Base-by-base conservation (phyloP, 2,113 vertebrate species). In the Chionodraco myersi region DNA sequence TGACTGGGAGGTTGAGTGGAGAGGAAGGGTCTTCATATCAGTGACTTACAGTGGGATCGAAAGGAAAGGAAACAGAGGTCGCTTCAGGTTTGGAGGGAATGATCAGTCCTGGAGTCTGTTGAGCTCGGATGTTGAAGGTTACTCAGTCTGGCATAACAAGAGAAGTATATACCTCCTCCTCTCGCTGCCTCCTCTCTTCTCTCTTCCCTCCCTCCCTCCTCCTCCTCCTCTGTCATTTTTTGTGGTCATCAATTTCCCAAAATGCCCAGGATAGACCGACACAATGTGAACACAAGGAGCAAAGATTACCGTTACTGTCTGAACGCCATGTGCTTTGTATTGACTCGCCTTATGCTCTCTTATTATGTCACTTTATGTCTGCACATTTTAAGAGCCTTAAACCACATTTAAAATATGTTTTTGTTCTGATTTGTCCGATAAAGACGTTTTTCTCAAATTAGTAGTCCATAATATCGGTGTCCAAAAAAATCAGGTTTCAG, bases 1-100 rank as follows among this genome's bases (percentile, higher is more conserved):
- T 57, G 58, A 64, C 77, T 79, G 77, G 68, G 77, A 79, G 77
- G 26, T 79, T 0, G 23, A 76, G 44, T 76, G 73, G 62, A 13
- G 2, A 4, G 44, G 63, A 51, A 3, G 2, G 1, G 53, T 18
- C 21, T 0, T 12, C 2, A 1, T 76, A 36, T 7, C 73, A 23
- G 52, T 61, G 70, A 41, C 2, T 6, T 72, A 23, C 58, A 52
- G 30, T 51, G 70, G 57, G 6, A 72, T 72, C 26, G 9, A 1
- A 10, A 57, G 62, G 30, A 76, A 6, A 44, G 76, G 68, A 14
- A 1, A 15, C 1, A 2, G 1, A 1, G 1, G 1, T 5, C 18
- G 10, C 18, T 21, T 14, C 14, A 10, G 12, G 59, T 64, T 72
- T 41, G 76, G 67, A 57, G 3, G 9, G 3, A 79, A 18, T 1